Base-by-base conservation (phyloP, 2,888 invertebrate species). In the Saturnia japonica region DNA sequence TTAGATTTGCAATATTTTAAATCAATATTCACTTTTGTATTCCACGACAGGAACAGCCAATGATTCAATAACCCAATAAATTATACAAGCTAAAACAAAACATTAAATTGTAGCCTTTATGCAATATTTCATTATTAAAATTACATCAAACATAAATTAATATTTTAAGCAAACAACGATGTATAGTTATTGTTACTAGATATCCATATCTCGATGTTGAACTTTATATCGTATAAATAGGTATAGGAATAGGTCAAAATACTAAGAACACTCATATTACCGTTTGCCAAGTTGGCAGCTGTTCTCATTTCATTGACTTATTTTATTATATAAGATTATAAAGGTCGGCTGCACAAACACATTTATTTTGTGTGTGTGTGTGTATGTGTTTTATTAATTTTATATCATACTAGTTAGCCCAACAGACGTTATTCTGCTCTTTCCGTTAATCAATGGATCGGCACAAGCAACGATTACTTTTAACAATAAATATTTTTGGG, bases 201-300 rank as follows among this genome's bases (percentile, higher is more conserved):
- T 34, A 34, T 34, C 3, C 25, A 42, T 67, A 70, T 67, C 47
- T 42, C 66, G 54, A 54, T n/a, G 51, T 42, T 70, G 66, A 67
- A 67, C 66, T 67, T 66, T 74, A 72, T 75, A 75, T 75, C 72
- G 71, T 76, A 77, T 74, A 79, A 79, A 79, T 78, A 78, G 70
- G 62, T 70, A 77, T 76, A 77, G 69, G 76, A 80, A 84, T 82
- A 82, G 82, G 82, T 83, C 82, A 82, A 81, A 85, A 85, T 77
- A 79, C 84, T 81, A 75, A 80, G 76, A 80, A 78, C 75, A 72
- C 76, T 73, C 73, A 71, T 74, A 76, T 72, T 71, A 62, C 16
- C 71, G 76, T 76, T 75, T 84, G 85, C 86, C 86, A 85, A 85
- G 70, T 86, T 86, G 85, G 86, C 86, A 86, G 70, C 77, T 72